phyloP scores from a whole-genome alignment of 2,797 vertebrate genomes.

The Loriculus beryllinus region DNA sequence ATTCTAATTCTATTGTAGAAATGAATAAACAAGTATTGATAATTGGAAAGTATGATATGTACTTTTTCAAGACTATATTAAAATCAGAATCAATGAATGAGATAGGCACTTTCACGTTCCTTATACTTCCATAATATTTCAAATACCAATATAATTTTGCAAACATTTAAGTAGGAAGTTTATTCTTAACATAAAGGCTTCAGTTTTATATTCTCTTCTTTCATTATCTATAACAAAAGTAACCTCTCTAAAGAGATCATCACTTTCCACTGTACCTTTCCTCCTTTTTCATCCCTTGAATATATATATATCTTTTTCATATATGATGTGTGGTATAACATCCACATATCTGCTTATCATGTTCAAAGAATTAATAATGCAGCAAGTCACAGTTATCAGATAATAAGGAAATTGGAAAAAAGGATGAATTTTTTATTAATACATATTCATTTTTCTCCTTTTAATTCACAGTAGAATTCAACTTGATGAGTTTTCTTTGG shows the following conservation, averaged over 20 bases:
- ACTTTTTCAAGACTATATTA: neutral
- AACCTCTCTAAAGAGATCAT: neutral
- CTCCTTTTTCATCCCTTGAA: neutral
- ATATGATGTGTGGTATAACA: slow-evolving; percentile 4
- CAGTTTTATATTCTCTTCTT: neutral
- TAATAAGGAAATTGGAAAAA: slow-evolving; percentile 15
- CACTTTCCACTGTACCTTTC: neutral
- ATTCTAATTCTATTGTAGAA: neutral
- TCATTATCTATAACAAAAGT: neutral
- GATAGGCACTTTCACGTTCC: neutral
- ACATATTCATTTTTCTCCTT: neutral
- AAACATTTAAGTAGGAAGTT: neutral
- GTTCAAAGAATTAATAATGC: neutral
- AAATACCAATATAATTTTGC: neutral
- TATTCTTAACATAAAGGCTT: neutral
- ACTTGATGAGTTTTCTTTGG: neutral
- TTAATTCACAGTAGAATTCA: neutral
- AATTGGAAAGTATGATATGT: neutral
- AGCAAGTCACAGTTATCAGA: neutral
- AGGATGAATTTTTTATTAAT: slow-evolving; percentile 6
- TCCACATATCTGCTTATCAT: neutral
- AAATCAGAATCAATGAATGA: neutral
- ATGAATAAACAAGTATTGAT: neutral
- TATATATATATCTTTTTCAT: neutral
- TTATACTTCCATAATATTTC: neutral